phyloP scores from a whole-genome alignment of 2,888 invertebrate genomes.

The Entomobrya proxima region DNA sequence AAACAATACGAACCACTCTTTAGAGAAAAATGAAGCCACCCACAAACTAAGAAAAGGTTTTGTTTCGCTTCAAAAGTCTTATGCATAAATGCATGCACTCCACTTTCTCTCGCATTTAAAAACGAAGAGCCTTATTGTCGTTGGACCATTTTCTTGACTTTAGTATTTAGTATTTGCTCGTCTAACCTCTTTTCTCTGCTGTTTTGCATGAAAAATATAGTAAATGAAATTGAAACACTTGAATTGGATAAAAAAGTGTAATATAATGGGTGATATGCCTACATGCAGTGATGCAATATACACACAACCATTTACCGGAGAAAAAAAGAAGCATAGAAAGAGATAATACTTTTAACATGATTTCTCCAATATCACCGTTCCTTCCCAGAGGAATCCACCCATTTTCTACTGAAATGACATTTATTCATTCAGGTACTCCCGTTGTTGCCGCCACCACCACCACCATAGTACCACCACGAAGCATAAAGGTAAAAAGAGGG shows the following conservation, averaged over 20 bases:
- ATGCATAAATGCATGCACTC: neutral
- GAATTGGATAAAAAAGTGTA: slow-evolving; percentile 44
- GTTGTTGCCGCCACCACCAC: neutral
- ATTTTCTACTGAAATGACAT: slow-evolving; percentile 60
- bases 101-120: no score
- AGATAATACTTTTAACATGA: slow-evolving; percentile 66
- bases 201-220: slow-evolving; percentile 1
- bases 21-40: slow-evolving; percentile 9
- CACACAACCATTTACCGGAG: slow-evolving; percentile 17
- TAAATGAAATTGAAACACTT: slow-evolving; percentile 52
- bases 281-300: no score
- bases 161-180: no score
- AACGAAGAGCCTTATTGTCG: no score
- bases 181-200: neutral
- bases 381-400: slow-evolving; percentile 48
- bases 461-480: no score
- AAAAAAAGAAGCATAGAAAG: neutral
- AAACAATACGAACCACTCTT: slow-evolving; percentile 44
- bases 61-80: neutral
- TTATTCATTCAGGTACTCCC: slow-evolving; percentile 62
- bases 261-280: slow-evolving; percentile 45
- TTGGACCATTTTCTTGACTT: no score
- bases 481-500: slow-evolving; percentile 27
- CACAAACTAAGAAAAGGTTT: neutral
- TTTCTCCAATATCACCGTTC: slow-evolving; percentile 59